Evolutionary conservation across 2,113 vertebrate genomes (phyloP), one percentile per base, ranked within the genome.

Genomic region (Corythaixoides concolor): DNA sequence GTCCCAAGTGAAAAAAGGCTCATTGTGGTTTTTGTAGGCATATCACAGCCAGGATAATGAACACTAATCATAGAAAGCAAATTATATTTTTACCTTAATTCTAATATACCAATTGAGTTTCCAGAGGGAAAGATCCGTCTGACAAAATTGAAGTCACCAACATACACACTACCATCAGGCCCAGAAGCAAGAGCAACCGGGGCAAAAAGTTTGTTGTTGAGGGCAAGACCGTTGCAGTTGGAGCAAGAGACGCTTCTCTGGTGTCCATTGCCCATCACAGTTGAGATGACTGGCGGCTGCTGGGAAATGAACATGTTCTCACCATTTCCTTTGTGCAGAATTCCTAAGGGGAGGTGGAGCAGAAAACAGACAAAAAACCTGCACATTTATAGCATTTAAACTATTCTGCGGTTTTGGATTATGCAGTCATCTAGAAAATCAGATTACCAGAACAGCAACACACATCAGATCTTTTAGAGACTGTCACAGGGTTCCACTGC

Each of bases 91-190:
- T 97, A 99, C 99, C 99, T 99, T 93, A 99, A 98, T 95, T 99
- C 99, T 89, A 99, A 97, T 70, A 99, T 98, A 95, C 98, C 99
- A 94, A 99, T 96, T 3, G 99, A 98, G 95, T 98, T 99, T 96
- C 99, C 99, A 1, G 99, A 99, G 37, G 99, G 99, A 79, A 99
- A 98, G 94, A 99, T 98, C 78, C 99, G 97, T 39, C 99, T 98
- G 80, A 99, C 98, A 89, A 99, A 99, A 97, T 99, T 99, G 97
- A 99, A 99, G 97, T 99, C 99, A 3, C 99, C 99, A 26, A 99
- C 97, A 41, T 99, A 99, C 64, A 99, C 95, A 2, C 99, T 99
- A 24, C 99, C 99, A 37, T 99, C 99, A 0, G 99, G 98, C 15
- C 99, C 99, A 28, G 98, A 99, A 47, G 99, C 99, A 30, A 99